These are phyloP conservation scores for Zoanthus solanderi DNA, from an alignment of 92 coral and sea anemone species.

Conservation along the genomic window DNA sequence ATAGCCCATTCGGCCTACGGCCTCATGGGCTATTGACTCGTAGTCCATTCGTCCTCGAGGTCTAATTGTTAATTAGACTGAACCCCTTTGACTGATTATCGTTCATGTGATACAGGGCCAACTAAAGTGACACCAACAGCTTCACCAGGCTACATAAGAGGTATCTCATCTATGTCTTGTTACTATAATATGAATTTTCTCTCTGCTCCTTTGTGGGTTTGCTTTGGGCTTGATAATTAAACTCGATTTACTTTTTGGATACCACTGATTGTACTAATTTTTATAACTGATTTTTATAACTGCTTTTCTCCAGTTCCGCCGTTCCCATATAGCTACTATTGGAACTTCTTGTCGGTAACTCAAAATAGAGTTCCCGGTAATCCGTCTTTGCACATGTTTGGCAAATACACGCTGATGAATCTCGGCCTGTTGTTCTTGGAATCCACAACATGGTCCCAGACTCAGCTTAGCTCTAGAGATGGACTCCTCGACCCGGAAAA, in stretches of 20 bases:
- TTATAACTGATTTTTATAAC: background rate
- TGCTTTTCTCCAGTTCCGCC: constrained; percentile 71
- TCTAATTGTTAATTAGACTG: no score
- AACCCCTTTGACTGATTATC: no score
- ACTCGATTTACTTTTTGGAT: background rate
- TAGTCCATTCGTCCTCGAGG: no score
- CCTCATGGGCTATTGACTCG: no score
- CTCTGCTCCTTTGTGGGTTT: background rate
- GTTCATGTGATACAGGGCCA: constrained; percentile 47
- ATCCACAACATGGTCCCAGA: constrained; percentile 70
- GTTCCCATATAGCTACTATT: constrained; percentile 89
- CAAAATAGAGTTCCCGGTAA: constrained; percentile 75
- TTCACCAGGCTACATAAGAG: constrained; percentile 44
- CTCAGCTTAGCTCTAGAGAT: constrained; percentile 67
- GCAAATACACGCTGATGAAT: constrained; percentile 73
- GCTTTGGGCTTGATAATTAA: background rate
- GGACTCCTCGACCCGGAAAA: constrained; percentile 82
- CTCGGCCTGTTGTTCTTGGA: constrained; percentile 78
- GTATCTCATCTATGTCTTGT: background rate
- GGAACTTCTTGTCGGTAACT: constrained; percentile 86
- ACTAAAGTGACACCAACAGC: constrained; percentile 79
- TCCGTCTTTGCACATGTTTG: constrained; percentile 77
- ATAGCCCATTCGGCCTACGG: no score
- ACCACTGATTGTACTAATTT: background rate
- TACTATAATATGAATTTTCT: background rate